Base-by-base conservation (phyloP, 2,113 vertebrate genomes). In the Oreochromis niloticus region DNA sequence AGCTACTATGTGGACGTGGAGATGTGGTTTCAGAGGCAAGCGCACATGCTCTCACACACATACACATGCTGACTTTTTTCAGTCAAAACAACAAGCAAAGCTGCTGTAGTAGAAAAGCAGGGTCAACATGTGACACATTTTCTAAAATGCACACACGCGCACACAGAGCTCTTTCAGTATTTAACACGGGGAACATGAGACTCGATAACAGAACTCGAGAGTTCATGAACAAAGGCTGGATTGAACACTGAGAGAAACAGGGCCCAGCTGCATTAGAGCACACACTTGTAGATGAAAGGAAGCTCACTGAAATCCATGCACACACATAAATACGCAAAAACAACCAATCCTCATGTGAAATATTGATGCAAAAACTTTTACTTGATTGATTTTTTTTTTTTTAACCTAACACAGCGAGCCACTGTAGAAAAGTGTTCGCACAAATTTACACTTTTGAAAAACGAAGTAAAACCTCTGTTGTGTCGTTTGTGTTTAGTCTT, bases 61-160 rank as follows among this genome's bases (percentile, higher is more conserved):
- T 5, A 36, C 84, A 16, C 57, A 4, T 80, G 83, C 75, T 89
- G 17, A 30, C 43, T 61, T 66, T 84, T 86, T 83, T 48, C 41
- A 89, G 91, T 84, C 93, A 93, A 92, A 92, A 94, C 93, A 93
- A 91, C 83, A 92, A 84, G 83, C 36, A 4, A 83, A 80, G 83
- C 82, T 80, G 54, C 86, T 92, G 79, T 83, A 79, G 57, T 85
- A 78, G 57, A 87, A 73, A 84, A 61, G 32, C 39, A n/a, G 87
- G 87, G 61, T 84, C 63, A 75, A 57, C 88, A 90, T 89, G 88
- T 87, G 87, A 93, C 90, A 79, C 56, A 41, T 83, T 82, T 80
- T 85, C 4, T n/a, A 12, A 86, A 48, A 87, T 10, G n/a, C 75
- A 66, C 32, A 63, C 73, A 82, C 32, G 34, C 32, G 71, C 73